Evolutionary conservation across 2,888 invertebrate genomes (phyloP), one percentile per base, ranked within the genome.

Genomic region (Parasteatoda lunata): DNA sequence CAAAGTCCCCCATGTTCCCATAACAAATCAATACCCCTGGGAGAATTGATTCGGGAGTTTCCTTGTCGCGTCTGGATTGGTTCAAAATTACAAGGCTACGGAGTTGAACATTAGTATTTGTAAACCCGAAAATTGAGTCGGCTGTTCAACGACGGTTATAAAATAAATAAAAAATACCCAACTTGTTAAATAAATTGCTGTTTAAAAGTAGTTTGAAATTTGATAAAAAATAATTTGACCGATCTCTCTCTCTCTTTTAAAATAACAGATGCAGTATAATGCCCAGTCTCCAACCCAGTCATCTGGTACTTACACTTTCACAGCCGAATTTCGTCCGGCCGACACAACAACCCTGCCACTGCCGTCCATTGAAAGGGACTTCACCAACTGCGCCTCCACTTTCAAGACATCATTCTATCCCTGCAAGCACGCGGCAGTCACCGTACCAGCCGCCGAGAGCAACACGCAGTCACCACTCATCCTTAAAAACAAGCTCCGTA

Each of bases 291-390:
- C 89, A 15, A 80, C 85, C 45, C 79, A 79, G 15, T 68, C 73
- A 72, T 15, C 80, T 48, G 94, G 96, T 52, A 96, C 96, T 0
- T 96, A 96, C 91, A 96, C 96, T 70, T 96, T 96, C 92, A 96
- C 96, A 3, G 96, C 96, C 0, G 96, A 96, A 92, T 95, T 96
- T 91, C 93, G 96, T 64, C 93, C 95, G 0, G 94, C 95, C 0
- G 91, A 91, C 1, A 90, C 94, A 4, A 78, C 86, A 45, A 70
- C 72, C 30, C 52, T 86, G 8, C 86, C 88, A 30, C 52, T 86
- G 8, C 86, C 88, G n/a, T 77, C 88, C 0, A 65, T 88, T 11
- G 89, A 89, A 7, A 80, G 87, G 47, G 89, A 89, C 51, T 89
- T 84, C 72, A 76, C 81, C 9, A 49, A 45, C 45, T 84, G 84